Percentiles rank a stretch among this genome's conserved stretches.
phyloP scores from a whole-genome alignment of 2,888 invertebrate species.

The Brenthis hecate region DNA sequence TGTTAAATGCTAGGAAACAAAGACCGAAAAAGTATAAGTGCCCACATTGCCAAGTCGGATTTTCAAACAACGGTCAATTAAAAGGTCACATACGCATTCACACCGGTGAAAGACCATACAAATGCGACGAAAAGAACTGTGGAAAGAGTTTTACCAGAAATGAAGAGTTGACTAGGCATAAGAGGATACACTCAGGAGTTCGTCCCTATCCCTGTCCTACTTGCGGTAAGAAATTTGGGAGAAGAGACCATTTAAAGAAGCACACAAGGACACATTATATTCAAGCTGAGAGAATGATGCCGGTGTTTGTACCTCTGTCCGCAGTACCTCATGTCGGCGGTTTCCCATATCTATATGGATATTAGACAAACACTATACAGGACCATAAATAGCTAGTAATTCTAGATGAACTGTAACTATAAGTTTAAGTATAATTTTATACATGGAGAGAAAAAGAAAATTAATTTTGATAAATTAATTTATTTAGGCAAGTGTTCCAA shows the following conservation, averaged over 20 bases:
- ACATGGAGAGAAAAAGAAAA: background rate
- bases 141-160: conserved; percentile 95
- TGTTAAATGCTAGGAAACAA: conserved; percentile 87
- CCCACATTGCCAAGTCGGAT: conserved; percentile 93
- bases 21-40: conserved; percentile 96
- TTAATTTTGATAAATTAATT: conserved; percentile 13
- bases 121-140: conserved; percentile 92
- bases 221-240: conserved; percentile 96
- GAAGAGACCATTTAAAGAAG: conserved; percentile 97
- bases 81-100: conserved; percentile 96
- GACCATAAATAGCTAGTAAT: no score
- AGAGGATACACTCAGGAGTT: conserved; percentile 93
- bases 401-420: background rate
- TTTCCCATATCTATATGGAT: conserved; percentile 82
- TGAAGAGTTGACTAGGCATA: conserved; percentile 95
- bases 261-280: conserved; percentile 92
- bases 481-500: conserved; percentile 13
- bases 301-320: conserved; percentile 83
- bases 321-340: conserved; percentile 69
- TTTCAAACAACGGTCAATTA: conserved; percentile 96
- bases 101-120: conserved; percentile 94
- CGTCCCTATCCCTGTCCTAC: conserved; percentile 92
- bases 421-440: background rate
- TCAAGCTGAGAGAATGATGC: conserved; percentile 84
- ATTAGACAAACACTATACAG: conserved; percentile 50